phyloP scores from a whole-genome alignment of 1,140 invertebrate species.

The Drosophila triauraria region DNA sequence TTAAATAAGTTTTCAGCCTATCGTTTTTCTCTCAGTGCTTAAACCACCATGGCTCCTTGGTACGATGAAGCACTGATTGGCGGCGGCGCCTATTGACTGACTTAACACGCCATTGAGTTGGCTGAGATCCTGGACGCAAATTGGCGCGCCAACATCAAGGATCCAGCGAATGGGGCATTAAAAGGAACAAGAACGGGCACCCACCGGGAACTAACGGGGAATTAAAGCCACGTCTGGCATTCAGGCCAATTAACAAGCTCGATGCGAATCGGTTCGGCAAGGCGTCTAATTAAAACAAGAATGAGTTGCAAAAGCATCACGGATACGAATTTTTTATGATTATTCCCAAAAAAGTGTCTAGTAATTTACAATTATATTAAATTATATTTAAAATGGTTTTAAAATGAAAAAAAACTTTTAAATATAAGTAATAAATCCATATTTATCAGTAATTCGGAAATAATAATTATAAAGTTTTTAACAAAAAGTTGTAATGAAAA shows the following conservation, averaged over 20 bases:
- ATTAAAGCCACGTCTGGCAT: slow-evolving; percentile 60
- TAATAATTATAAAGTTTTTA: too few relatives aligned
- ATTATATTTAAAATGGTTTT: too few relatives aligned
- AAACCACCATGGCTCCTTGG: slow-evolving; percentile 20
- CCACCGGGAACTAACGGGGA: slow-evolving; percentile 31
- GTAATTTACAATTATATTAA: too few relatives aligned
- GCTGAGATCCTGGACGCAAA: slow-evolving; percentile 59
- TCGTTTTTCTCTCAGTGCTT: neutral
- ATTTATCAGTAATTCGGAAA: too few relatives aligned
- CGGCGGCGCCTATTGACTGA: slow-evolving; percentile 82
- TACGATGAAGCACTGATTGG: slow-evolving; percentile 78
- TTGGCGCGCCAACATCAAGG: slow-evolving; percentile 58
- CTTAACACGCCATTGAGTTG: slow-evolving; percentile 81
- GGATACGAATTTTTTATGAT: neutral
- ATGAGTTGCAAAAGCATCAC: neutral
- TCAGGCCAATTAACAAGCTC: slow-evolving; percentile 70
- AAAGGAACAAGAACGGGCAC: slow-evolving; percentile 41
- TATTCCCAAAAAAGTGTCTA: neutral
- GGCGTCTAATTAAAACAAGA: slow-evolving; percentile 72
- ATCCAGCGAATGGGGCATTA: slow-evolving; percentile 38
- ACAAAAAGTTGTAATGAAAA: too few relatives aligned
- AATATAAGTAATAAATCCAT: too few relatives aligned
- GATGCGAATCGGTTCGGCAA: slow-evolving; percentile 36
- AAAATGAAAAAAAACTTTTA: too few relatives aligned
- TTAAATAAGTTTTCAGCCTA: too few relatives aligned